These are phyloP conservation scores for Rhynchonycteris naso DNA, from an alignment of 2,797 vertebrate genomes.

Conservation along the genomic window DNA sequence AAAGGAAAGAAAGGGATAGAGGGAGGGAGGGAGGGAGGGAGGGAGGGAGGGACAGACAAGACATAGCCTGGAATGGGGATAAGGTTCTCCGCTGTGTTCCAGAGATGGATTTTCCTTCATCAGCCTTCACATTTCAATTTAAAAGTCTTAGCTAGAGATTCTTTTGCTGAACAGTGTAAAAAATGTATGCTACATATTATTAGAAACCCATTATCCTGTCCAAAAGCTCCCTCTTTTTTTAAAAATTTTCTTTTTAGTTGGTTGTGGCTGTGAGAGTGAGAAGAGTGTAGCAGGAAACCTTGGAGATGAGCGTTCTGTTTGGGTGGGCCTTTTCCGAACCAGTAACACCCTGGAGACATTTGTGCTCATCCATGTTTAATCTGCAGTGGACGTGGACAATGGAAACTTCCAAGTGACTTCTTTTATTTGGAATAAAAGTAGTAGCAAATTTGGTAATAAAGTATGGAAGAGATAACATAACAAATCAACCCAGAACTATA, in stretches of 20 bases:
- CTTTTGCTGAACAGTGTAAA: constrained; percentile 13
- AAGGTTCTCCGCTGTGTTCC: background rate
- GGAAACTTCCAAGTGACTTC: background rate
- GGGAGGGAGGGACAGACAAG: background rate
- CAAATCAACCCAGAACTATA: background rate
- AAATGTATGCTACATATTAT: background rate
- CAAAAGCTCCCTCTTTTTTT: background rate
- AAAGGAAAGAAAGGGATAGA: background rate
- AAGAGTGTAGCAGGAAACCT: background rate
- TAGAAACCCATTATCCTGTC: background rate
- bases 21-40: too few species aligned
- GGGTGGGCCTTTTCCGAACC: background rate
- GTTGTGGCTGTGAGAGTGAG: background rate
- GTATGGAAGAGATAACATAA: background rate
- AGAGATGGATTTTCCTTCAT: constrained; percentile 15
- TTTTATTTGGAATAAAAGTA: constrained; percentile 43
- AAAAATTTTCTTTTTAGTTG: constrained; percentile 26
- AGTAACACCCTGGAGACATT: background rate
- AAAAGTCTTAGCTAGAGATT: constrained; percentile 19
- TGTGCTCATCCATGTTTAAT: background rate
- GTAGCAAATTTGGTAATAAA: background rate
- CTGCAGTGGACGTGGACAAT: background rate
- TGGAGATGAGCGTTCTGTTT: background rate
- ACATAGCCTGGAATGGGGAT: background rate
- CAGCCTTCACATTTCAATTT: constrained; percentile 22